phyloP scores from a whole-genome alignment of 2,888 invertebrate genomes.

The Ethmia dodecea region DNA sequence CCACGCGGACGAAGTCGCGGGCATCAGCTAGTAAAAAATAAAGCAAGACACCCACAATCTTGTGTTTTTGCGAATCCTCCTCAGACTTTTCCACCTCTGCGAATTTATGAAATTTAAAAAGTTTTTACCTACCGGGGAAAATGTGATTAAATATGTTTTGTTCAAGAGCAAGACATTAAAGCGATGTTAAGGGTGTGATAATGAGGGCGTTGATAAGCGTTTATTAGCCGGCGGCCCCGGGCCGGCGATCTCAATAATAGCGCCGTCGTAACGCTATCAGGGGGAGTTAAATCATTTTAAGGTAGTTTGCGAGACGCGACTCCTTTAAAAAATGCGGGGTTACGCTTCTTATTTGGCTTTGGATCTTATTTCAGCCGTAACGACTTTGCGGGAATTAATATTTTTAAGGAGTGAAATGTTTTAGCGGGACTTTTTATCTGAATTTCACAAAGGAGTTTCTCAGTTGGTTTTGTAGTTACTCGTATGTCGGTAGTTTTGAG shows the following conservation, averaged over 20 bases:
- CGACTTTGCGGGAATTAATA: conserved; percentile 27
- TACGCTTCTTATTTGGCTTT: conserved; percentile 53
- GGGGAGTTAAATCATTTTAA: conserved; percentile 76
- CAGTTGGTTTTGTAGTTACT: no score
- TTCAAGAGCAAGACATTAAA: conserved; percentile 78
- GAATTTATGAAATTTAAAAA: conserved; percentile 72
- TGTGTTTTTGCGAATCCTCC: no score
- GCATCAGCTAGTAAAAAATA: no score
- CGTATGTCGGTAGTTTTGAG: no score
- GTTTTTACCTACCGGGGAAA: conserved; percentile 62
- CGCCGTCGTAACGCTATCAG: conserved; percentile 60
- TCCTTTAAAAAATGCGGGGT: conserved; percentile 57
- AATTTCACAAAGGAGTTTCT: no score
- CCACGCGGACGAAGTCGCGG: no score
- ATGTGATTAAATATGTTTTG: conserved; percentile 79
- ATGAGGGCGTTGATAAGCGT: conserved; percentile 78
- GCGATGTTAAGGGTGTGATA: conserved; percentile 79
- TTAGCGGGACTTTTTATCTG: no score
- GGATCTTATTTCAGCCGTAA: conserved; percentile 34
- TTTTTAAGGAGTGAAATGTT: no score
- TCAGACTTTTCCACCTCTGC: conserved; percentile 24
- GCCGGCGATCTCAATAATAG: conserved; percentile 58
- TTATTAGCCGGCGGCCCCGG: conserved; percentile 66
- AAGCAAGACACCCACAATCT: no score
- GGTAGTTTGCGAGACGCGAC: conserved; percentile 60